Conservation (phyloP, 2,888 invertebrate species). For the Torymus tubicola region DNA sequence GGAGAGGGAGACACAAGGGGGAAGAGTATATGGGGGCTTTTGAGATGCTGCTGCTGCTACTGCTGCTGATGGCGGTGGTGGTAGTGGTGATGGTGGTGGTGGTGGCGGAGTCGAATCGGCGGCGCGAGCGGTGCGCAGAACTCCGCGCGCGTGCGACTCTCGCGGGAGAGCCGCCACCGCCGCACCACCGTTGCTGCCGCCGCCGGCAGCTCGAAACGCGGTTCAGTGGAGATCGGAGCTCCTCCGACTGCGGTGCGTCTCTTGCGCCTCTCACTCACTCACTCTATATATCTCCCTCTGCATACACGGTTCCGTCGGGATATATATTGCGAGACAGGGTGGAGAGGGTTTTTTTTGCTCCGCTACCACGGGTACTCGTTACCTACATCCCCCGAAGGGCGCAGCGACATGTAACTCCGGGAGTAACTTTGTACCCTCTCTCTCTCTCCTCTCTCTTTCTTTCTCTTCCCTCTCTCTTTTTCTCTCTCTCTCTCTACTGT, state of each 20-base stretch:
- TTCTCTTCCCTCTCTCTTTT: neutral
- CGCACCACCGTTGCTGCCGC: slow-evolving; percentile 56
- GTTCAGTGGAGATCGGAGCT: slow-evolving; percentile 66
- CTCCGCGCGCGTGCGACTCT: slow-evolving; percentile 60
- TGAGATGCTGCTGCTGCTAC: slow-evolving; percentile 45
- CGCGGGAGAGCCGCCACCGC: slow-evolving; percentile 53
- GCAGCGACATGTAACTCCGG: slow-evolving; percentile 26
- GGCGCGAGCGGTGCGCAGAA: slow-evolving; percentile 64
- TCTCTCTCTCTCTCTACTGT: neutral
- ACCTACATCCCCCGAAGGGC: slow-evolving; percentile 61
- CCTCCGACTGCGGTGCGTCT: slow-evolving; percentile 62
- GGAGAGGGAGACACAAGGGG: neutral
- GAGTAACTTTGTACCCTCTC: neutral
- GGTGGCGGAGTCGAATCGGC: slow-evolving; percentile 45
- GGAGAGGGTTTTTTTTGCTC: no score
- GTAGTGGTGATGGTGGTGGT: slow-evolving; percentile 44
- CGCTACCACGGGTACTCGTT: no score
- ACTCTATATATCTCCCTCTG: no score
- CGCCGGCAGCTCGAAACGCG: slow-evolving; percentile 36
- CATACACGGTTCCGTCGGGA: no score
- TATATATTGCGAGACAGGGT: no score
- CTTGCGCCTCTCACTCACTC: no score
- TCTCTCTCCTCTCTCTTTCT: slow-evolving; percentile 1
- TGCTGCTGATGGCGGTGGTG: slow-evolving; percentile 46
- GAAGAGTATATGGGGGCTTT: slow-evolving; percentile 22